Base-by-base conservation (phyloP, 2,888 invertebrate genomes). In the Eretmocerus hayati region DNA sequence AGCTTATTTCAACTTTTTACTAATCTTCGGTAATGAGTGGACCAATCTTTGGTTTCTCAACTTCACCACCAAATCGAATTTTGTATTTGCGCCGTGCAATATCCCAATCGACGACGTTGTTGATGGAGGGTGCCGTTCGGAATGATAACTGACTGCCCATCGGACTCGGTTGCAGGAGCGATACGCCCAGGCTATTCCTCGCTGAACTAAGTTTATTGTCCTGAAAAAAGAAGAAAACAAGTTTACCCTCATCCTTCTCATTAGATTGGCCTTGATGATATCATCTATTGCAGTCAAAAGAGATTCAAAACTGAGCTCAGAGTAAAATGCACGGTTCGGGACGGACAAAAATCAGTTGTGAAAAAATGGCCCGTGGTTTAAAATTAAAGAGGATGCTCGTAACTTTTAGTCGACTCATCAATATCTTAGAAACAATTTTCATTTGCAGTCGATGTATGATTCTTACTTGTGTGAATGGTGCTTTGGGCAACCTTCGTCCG, bases 31-130 rank as follows among this genome's bases (percentile, higher is more conserved):
- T n/a, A n/a, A n/a, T 11, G 8, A 26, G 26, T 6, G 26, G 26
- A 26, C 26, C 26, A 6, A 11, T 26, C 15, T 39, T 39, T 4
- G 44, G 48, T 20, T 51, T 51, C 15, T 51, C 46, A 8, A 51
- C 19, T 15, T 48, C 51, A n/a, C 44, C 67, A 11, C 73, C 71
- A 38, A 71, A 72, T 35, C 69, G 63, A 30, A 64, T 61, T 52
- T 68, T 62, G 54, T 77, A 77, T 51, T 76, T 76, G 52, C 66
- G 67, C 6, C 74, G 67, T 15, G 75, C 72, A 4, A 69, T 39
- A 3, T 69, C 65, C 77, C 77, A 77, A 53, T 77, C 74, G 2
- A 75, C 72, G 9, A 76, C 71, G 22, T 67, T 70, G 42, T 73
- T 72, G 32, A 75, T 73, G 46, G 64, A 65, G n/a, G 65, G 62